Conservation (phyloP, 2,113 vertebrate species). For the Rattus rattus region DNA sequence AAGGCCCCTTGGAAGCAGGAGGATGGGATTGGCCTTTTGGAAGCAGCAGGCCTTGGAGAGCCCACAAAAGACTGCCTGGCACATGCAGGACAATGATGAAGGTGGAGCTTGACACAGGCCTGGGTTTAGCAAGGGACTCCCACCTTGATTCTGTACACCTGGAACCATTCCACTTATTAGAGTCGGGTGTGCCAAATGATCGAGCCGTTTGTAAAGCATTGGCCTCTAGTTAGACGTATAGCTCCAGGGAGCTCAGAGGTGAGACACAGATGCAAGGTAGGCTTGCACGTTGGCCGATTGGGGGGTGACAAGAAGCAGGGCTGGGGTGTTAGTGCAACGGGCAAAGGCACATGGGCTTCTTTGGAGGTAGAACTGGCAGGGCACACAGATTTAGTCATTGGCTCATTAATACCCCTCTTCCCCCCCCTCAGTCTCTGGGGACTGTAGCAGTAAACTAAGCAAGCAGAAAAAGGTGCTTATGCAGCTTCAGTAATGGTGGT, state of each 20-base stretch:
- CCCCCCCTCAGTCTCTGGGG: not conserved
- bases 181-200: not conserved
- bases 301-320: not conserved
- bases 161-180: not conserved
- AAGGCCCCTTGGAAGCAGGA: not conserved
- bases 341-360: not conserved
- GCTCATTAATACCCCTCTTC: slow-evolving; percentile 54
- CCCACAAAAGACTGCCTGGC: not conserved
- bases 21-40: not conserved
- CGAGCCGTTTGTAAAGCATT: not conserved
- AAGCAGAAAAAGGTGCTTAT: slow-evolving; percentile 26
- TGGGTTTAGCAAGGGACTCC: not conserved
- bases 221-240: not conserved
- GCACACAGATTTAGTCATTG: slow-evolving; percentile 20
- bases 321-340: not conserved
- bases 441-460: slow-evolving; percentile 33
- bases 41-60: not conserved
- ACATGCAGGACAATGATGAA: not conserved
- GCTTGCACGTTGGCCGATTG: not conserved
- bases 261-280: not conserved
- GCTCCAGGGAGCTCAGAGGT: not conserved
- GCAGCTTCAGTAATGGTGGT: not conserved
- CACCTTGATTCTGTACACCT: not conserved
- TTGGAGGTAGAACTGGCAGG: not conserved
- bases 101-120: not conserved